Conservation (phyloP, 2,888 invertebrate genomes). For the Spisula subtruncata region DNA sequence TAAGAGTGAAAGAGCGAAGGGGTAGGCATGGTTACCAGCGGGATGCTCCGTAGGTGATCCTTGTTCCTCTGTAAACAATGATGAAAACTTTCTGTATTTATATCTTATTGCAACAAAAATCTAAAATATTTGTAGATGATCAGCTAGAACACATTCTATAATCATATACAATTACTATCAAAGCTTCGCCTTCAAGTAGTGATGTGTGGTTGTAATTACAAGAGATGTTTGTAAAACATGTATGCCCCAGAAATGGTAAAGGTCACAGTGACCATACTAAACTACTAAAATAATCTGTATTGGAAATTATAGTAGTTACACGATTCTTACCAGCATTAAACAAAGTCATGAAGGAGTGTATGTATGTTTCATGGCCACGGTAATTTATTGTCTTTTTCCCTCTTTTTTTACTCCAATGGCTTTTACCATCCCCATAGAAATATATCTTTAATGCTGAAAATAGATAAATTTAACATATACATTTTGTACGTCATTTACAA, state of each 20-base stretch:
- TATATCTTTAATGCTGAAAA: slow-evolving; percentile 77
- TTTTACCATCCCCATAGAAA: slow-evolving; percentile 81
- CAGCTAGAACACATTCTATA: too few species aligned
- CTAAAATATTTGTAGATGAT: not conserved
- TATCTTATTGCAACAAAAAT: not conserved
- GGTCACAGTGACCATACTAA: too few species aligned
- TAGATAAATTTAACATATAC: not conserved
- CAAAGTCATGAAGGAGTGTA: slow-evolving; percentile 77
- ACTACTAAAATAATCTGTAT: too few species aligned
- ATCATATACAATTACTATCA: too few species aligned
- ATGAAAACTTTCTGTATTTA: not conserved
- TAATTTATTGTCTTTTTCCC: slow-evolving; percentile 81
- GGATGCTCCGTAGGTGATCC: slow-evolving; percentile 73
- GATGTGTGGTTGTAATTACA: too few species aligned
- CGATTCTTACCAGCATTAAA: slow-evolving; percentile 75
- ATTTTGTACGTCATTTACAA: too few species aligned
- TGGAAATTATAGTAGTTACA: too few species aligned
- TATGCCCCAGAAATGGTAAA: too few species aligned
- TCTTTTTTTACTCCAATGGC: slow-evolving; percentile 82
- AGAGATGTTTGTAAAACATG: too few species aligned
- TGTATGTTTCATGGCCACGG: slow-evolving; percentile 80
- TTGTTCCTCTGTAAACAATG: slow-evolving; percentile 27
- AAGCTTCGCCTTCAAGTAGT: too few species aligned
- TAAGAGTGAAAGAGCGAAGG: slow-evolving; percentile 76
- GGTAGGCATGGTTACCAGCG: slow-evolving; percentile 78